Base-by-base conservation (phyloP, 92 coral and sea anemone genomes). In the Metridium senile region DNA sequence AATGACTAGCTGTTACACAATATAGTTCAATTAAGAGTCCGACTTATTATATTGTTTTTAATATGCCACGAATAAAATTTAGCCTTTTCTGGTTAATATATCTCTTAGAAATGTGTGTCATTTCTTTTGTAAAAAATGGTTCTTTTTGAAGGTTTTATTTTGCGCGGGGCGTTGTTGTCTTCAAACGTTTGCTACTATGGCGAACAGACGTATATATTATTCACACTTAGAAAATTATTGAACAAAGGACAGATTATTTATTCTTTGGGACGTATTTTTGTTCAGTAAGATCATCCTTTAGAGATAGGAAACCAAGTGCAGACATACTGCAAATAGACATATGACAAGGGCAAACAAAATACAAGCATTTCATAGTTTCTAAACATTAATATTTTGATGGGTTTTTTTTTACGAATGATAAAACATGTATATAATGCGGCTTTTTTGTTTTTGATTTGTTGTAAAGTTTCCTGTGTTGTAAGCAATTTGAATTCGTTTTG, bases 21-120 rank as follows among this genome's bases (percentile, higher is more conserved):
- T 34, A 49, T 32, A 73, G 33, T 33, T 20, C 63, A 73, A 73
- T 73, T 43, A 73, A 62, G 22, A 45, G 29, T 34, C 22, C 28
- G 26, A 57, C 16, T 33, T 28, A 71, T 23, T 18, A 71, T 52
- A 33, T 71, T 18, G 59, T 19, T 26, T 19, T 7, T 46, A 26
- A 71, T 71, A 31, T 28, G 22, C 51, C 63, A 71, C 25, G 31
- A 70, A 70, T 43, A 53, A 70, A 68, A 33, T 26, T 39, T 29
- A n/a, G 35, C 31, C 20, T n/a, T n/a, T n/a, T n/a, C n/a, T n/a
- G n/a, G n/a, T n/a, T n/a, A n/a, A n/a, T n/a, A n/a, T n/a, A n/a
- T n/a, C n/a, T n/a, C n/a, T n/a, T n/a, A n/a, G n/a, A n/a, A n/a
- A n/a, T n/a, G n/a, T n/a, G n/a, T n/a, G n/a, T n/a, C n/a, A n/a